Percentiles rank a stretch among this genome's conserved stretches.
These are phyloP conservation scores for Rapana venosa DNA, from an alignment of 2,888 invertebrate genomes.

Conservation along the genomic window DNA sequence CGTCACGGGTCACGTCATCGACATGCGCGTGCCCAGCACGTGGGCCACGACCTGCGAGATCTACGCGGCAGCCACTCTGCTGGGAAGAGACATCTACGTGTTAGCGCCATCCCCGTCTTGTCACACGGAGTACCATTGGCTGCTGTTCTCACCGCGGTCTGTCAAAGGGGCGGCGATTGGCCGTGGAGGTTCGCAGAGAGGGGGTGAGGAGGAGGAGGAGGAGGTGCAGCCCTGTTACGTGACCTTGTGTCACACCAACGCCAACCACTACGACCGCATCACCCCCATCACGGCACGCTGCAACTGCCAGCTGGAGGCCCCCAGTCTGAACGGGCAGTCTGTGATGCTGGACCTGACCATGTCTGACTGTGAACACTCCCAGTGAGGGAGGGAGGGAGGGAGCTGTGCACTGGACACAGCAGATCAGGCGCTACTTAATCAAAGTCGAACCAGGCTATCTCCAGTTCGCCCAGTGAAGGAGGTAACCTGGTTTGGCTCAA, in stretches of 20 bases:
- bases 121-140: constrained; percentile 60
- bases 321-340: constrained; percentile 60
- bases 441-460: too few species aligned
- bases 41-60: constrained; percentile 72
- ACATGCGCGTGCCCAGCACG: constrained; percentile 60
- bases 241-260: constrained; percentile 72
- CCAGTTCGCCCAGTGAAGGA: too few species aligned
- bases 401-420: too few species aligned
- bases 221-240: constrained; percentile 57
- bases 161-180: background rate
- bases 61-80: constrained; percentile 67
- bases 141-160: constrained; percentile 61
- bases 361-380: background rate
- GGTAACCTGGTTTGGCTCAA: too few species aligned
- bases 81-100: constrained; percentile 66
- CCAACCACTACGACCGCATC: constrained; percentile 71
- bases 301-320: constrained; percentile 64
- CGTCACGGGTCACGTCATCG: constrained; percentile 58
- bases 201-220: too few species aligned
- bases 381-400: background rate
- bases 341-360: constrained; percentile 62
- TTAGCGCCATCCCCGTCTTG: constrained; percentile 64
- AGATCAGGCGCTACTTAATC: too few species aligned
- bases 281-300: constrained; percentile 57
- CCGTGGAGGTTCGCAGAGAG: background rate